These are phyloP conservation scores for Dallia pectoralis DNA, from an alignment of 2,797 vertebrate genomes.

Conservation along the genomic window DNA sequence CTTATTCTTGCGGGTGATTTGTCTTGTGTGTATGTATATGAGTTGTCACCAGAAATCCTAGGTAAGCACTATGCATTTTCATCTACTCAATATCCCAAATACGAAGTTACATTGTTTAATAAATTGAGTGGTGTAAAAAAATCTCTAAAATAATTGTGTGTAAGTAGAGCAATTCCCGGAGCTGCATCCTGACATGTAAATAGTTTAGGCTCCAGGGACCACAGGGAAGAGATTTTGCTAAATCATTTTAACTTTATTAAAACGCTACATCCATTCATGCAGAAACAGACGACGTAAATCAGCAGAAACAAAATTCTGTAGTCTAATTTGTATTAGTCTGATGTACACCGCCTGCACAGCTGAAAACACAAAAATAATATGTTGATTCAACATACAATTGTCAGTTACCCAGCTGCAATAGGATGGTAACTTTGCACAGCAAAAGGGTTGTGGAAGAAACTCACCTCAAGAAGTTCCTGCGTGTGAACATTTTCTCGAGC, in stretches of 20 bases:
- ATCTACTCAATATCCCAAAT: constrained; percentile 54
- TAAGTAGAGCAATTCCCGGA: constrained; percentile 66
- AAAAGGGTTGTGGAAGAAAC: too few relatives aligned
- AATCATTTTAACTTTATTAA: constrained; percentile 72
- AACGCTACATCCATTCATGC: constrained; percentile 66
- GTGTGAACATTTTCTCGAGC: too few relatives aligned
- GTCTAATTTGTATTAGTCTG: constrained; percentile 65
- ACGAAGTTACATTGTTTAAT: constrained; percentile 69
- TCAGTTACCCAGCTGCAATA: too few relatives aligned
- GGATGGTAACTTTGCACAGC: too few relatives aligned
- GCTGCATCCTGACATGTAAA: constrained; percentile 56
- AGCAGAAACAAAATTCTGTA: constrained; percentile 61
- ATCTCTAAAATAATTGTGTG: constrained; percentile 59
- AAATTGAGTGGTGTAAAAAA: constrained; percentile 50
- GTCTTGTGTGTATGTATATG: constrained; percentile 75
- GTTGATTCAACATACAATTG: too few relatives aligned
- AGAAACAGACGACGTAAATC: constrained; percentile 66
- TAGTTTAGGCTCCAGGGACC: constrained; percentile 55
- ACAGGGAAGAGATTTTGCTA: constrained; percentile 59
- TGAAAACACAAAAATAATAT: too few relatives aligned
- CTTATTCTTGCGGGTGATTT: constrained; percentile 72
- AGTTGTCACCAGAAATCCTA: constrained; percentile 56
- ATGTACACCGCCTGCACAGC: constrained; percentile 33
- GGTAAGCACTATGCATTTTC: constrained; percentile 67
- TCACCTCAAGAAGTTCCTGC: too few relatives aligned